phyloP scores from a whole-genome alignment of 2,797 vertebrate genomes.

The Synaphobranchus kaupii region DNA sequence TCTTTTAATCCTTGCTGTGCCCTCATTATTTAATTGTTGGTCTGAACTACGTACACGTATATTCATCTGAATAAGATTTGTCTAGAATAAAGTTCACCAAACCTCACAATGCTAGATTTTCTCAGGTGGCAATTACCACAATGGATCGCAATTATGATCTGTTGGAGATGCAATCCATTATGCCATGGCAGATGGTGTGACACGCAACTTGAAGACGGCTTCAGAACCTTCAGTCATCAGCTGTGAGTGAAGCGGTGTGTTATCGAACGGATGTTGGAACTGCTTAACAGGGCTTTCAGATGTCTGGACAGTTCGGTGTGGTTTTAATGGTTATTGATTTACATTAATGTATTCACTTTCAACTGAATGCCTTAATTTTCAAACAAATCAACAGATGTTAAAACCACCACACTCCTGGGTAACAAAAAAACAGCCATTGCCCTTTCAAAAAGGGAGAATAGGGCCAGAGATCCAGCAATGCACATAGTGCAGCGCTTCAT shows the following conservation, averaged over 20 bases:
- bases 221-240: neutral
- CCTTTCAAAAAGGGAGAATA: neutral
- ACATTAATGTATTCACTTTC: slow-evolving; percentile 9
- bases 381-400: neutral
- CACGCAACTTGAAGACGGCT: neutral
- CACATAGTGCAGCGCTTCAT: neutral
- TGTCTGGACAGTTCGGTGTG: neutral
- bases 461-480: neutral
- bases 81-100: too few species aligned
- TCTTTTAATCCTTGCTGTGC: too few species aligned
- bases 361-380: neutral
- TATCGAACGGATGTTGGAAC: neutral
- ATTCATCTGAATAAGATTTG: too few species aligned
- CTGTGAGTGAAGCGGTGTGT: neutral
- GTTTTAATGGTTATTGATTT: slow-evolving; percentile 6
- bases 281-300: slow-evolving; percentile 1
- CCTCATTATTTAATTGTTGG: too few species aligned
- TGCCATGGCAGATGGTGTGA: neutral
- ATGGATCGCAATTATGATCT: neutral
- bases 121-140: too few species aligned
- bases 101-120: too few species aligned
- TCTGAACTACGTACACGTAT: too few species aligned
- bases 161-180: neutral
- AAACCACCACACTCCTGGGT: neutral
- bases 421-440: neutral